phyloP scores from a whole-genome alignment of 2,113 vertebrate species.

The Lonchura striata region DNA sequence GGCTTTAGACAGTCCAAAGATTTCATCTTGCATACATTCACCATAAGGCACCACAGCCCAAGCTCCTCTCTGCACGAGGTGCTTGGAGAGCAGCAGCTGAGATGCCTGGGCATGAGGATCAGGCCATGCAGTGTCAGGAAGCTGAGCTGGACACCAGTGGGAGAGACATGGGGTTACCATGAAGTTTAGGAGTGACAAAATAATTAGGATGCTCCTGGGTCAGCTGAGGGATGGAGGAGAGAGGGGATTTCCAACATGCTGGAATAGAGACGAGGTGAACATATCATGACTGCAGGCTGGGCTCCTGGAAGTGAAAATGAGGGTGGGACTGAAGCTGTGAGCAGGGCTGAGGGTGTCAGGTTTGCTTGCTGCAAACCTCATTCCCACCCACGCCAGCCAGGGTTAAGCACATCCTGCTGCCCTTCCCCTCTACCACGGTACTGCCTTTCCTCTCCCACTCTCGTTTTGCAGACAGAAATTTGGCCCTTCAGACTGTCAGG shows the following conservation, averaged over 20 bases:
- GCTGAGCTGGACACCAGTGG: neutral
- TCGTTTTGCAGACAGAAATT: neutral
- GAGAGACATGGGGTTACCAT: accelerated
- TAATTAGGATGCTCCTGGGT: neutral
- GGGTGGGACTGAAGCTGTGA: neutral
- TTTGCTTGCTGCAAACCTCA: neutral
- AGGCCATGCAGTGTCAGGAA: neutral
- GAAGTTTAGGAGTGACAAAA: neutral
- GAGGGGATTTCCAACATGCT: neutral
- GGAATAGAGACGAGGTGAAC: neutral
- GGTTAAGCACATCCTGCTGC: neutral
- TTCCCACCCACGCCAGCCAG: neutral
- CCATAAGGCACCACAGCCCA: neutral
- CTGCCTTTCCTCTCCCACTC: neutral
- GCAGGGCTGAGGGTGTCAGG: neutral
- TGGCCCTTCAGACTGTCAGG: neutral
- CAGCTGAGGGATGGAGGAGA: neutral
- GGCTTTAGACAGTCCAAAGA: neutral
- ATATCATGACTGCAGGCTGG: accelerated
- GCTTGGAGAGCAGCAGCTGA: neutral
- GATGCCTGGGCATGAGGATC: neutral
- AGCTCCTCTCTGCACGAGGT: accelerated
- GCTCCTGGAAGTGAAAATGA: neutral
- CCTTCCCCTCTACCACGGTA: neutral
- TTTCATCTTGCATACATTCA: neutral